These are phyloP conservation scores for Xenotilapia caudafasciata DNA, from an alignment of 2,113 vertebrate species.

Conservation along the genomic window DNA sequence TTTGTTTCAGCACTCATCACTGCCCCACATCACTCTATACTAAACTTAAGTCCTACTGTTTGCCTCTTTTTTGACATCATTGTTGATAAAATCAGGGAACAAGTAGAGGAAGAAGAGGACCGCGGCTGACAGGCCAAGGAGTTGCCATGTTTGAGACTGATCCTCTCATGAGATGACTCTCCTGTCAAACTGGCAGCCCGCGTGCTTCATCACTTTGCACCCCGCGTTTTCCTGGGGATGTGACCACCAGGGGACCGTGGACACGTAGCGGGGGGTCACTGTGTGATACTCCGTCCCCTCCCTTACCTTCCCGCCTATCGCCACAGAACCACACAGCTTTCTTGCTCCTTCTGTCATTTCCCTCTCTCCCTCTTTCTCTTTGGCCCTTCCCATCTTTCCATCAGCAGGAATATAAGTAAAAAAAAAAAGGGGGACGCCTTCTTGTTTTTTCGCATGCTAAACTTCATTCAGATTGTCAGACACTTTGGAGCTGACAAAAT, in stretches of 20 bases:
- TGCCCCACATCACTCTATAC: background rate
- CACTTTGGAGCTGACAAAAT: slow-evolving; percentile 73
- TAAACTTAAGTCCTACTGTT: background rate
- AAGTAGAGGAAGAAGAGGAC: slow-evolving; percentile 42
- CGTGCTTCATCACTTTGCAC: slow-evolving; percentile 62
- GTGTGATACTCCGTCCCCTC: slow-evolving; percentile 35
- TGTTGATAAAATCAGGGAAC: slow-evolving; percentile 61
- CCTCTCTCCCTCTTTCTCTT: background rate
- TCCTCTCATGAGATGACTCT: slow-evolving; percentile 72
- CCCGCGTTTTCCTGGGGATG: slow-evolving; percentile 48
- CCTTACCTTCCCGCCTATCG: slow-evolving; percentile 1
- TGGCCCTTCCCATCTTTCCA: slow-evolving; percentile 15
- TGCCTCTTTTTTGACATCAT: slow-evolving; percentile 37
- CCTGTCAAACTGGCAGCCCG: slow-evolving; percentile 78
- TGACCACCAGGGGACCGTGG: slow-evolving; percentile 65
- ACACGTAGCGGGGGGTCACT: slow-evolving; percentile 68
- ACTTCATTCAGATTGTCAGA: slow-evolving; percentile 71
- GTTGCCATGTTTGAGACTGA: slow-evolving; percentile 60
- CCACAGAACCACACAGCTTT: slow-evolving; percentile 16
- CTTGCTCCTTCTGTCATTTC: slow-evolving; percentile 43
- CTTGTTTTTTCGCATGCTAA: slow-evolving; percentile 56
- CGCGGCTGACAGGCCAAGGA: slow-evolving; percentile 53
- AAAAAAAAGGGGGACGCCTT: slow-evolving; percentile 5
- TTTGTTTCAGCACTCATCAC: background rate
- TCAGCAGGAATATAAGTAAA: slow-evolving; percentile 11